Conservation (phyloP, 2,888 invertebrate genomes). For the Perizoma affinitatum region DNA sequence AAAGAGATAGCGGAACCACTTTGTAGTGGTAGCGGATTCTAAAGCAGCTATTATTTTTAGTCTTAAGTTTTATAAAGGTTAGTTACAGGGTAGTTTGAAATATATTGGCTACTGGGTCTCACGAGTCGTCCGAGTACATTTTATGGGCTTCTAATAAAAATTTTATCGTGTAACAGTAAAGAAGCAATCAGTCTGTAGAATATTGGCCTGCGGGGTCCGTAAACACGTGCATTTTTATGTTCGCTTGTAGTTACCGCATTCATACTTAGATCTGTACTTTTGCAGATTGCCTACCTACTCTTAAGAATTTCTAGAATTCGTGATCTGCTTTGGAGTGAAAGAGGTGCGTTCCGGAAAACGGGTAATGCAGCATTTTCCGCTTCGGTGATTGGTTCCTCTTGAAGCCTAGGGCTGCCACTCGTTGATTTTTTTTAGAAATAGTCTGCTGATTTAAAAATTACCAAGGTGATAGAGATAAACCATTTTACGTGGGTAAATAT, state of each 20-base stretch:
- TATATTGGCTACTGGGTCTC: conserved; percentile 80
- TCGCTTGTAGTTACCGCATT: conserved; percentile 58
- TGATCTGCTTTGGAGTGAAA: conserved; percentile 22
- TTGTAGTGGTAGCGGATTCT: conserved; percentile 25
- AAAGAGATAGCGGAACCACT: conserved; percentile 19
- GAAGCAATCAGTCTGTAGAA: conserved; percentile 82
- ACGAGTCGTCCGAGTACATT: conserved; percentile 77
- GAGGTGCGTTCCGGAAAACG: conserved; percentile 17
- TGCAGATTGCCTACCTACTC: conserved; percentile 47
- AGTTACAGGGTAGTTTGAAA: conserved; percentile 78
- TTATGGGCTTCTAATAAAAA: conserved; percentile 81
- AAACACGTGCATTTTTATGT: conserved; percentile 82
- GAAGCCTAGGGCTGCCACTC: conserved; percentile 13
- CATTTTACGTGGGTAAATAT: too few relatives aligned
- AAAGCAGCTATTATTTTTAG: conserved; percentile 46
- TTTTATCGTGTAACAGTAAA: conserved; percentile 84
- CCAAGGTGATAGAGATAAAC: too few relatives aligned
- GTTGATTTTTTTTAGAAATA: too few relatives aligned
- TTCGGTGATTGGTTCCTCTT: conserved; percentile 17
- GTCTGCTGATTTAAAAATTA: too few relatives aligned
- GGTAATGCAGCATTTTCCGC: conserved; percentile 27
- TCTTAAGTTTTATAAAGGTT: conserved; percentile 69
- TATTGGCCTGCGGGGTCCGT: conserved; percentile 80
- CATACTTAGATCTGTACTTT: conserved; percentile 60
- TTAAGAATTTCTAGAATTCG: conserved; percentile 21